Base-by-base conservation (phyloP, 2,888 invertebrate genomes). In the Epicampocera succincta region DNA sequence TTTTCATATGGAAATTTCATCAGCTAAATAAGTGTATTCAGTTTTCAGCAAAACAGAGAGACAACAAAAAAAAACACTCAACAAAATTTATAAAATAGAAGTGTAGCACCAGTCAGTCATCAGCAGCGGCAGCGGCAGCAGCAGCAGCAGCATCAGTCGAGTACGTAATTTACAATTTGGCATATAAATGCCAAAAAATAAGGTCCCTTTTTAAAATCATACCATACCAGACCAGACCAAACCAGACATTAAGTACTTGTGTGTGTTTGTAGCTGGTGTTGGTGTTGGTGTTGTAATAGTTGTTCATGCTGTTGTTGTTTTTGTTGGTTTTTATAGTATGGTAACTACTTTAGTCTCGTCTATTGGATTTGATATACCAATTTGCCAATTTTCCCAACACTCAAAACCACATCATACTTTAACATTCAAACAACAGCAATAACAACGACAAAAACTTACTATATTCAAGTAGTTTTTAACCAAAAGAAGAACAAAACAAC, bases 361-460 rank as follows among this genome's bases (percentile, higher is more conserved):
- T 78, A 77, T 74, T 82, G 77, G 81, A 78, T 82, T 82, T 82
- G 81, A 82, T 82, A 82, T 82, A 82, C 81, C 81, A 82, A 82
- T 82, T 82, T 82, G 74, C 77, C 81, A 82, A 82, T 82, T 82
- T 81, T 74, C 78, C 69, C 65, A 74, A 66, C 78, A 74, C 69
- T 82, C 74, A 66, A 82, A 82, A 71, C 82, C 82, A 82, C 82
- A 78, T 65, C 77, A 78, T 78, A 74, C 65, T 78, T 78, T 78
- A 68, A 33, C 68, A 77, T 50, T 68, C 68, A 81, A 15, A 29
- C 76, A 66, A 46, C 56, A 56, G 11, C 38, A 60, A 48, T 13
- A 48, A 33, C 15, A 58, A 50, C 58, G n/a, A 29, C 48, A 58
- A 56, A 33, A 61, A 38, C 44, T 65, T 15, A n/a, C n/a, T n/a